A percentile compares a stretch with the other conserved stretches of the same genome.
Evolutionary conservation across 2,113 vertebrate species (phyloP).

Genomic region (Maccullochella peelii): DNA sequence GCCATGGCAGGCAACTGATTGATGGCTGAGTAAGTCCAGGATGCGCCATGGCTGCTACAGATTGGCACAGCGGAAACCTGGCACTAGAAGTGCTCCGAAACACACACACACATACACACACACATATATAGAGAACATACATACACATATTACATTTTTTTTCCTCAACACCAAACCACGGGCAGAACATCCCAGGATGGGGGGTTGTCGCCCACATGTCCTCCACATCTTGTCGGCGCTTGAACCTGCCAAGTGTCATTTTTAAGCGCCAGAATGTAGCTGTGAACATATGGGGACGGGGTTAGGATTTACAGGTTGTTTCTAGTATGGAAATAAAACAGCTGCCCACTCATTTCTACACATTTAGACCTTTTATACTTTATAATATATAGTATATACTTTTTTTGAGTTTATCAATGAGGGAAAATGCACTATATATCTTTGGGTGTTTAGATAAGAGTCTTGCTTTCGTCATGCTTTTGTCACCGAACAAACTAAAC

Average conservation of each 20-base stretch:
- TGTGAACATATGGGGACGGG: conserved; percentile 58
- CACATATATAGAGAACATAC: not conserved
- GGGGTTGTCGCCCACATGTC: conserved; percentile 64
- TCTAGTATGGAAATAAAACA: not conserved
- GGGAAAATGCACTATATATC: not conserved
- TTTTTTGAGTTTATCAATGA: not conserved
- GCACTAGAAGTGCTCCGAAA: conserved; percentile 42
- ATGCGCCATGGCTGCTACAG: conserved; percentile 75
- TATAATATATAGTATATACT: not conserved
- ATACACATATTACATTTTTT: too few species aligned
- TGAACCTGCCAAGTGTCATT: conserved; percentile 64
- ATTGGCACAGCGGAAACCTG: conserved; percentile 77
- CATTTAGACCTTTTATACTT: not conserved
- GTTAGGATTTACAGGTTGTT: conserved; percentile 46
- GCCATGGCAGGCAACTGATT: conserved; percentile 72
- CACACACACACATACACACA: conserved; percentile 29
- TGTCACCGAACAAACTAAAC: not conserved
- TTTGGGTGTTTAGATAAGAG: not conserved
- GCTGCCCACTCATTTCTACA: not conserved
- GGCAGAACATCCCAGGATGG: conserved; percentile 58
- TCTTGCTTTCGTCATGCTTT: too few species aligned
- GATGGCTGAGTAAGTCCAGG: conserved; percentile 73
- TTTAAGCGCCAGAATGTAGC: conserved; percentile 55
- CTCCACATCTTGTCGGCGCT: conserved; percentile 61
- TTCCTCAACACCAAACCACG: conserved; percentile 34